Evolutionary conservation across 2,888 invertebrate genomes (phyloP).

Genomic region (Oxycera nigricornis): DNA sequence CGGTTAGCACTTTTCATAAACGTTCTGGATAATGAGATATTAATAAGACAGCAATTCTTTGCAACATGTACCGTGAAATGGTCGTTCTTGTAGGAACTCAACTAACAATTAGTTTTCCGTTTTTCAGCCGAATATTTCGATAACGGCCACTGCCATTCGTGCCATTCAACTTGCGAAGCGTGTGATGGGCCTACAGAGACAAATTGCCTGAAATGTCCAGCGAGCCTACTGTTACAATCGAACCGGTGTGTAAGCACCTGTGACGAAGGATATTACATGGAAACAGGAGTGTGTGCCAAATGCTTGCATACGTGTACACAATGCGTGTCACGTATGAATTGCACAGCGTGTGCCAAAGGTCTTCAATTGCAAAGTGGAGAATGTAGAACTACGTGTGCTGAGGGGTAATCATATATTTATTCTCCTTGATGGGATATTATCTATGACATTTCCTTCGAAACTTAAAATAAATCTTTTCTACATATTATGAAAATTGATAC

Average conservation of each 20-base stretch:
- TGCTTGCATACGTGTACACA: conserved; percentile 81
- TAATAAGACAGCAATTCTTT: too few species aligned
- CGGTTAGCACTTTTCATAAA: too few species aligned
- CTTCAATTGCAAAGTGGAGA: conserved; percentile 83
- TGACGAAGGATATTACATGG: conserved; percentile 76
- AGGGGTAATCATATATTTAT: conserved; percentile 63
- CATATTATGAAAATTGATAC: too few species aligned
- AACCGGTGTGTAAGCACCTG: conserved; percentile 79
- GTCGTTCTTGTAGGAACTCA: too few species aligned
- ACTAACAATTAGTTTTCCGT: too few species aligned
- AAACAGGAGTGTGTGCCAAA: conserved; percentile 76
- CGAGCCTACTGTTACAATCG: conserved; percentile 75
- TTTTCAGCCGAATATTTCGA: conserved; percentile 76
- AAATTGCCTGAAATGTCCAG: conserved; percentile 78
- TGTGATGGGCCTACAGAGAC: conserved; percentile 79
- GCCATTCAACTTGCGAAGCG: conserved; percentile 81
- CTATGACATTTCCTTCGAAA: conserved; percentile 30
- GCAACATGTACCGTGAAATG: too few species aligned
- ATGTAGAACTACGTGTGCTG: conserved; percentile 80
- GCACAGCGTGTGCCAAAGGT: conserved; percentile 78
- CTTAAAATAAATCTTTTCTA: too few species aligned
- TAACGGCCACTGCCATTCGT: conserved; percentile 73
- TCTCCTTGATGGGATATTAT: neutral
- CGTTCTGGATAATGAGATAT: too few species aligned
- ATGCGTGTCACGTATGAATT: conserved; percentile 80